These are phyloP conservation scores for Apaloderma vittatum DNA, from an alignment of 2,113 vertebrate species.

Conservation along the genomic window DNA sequence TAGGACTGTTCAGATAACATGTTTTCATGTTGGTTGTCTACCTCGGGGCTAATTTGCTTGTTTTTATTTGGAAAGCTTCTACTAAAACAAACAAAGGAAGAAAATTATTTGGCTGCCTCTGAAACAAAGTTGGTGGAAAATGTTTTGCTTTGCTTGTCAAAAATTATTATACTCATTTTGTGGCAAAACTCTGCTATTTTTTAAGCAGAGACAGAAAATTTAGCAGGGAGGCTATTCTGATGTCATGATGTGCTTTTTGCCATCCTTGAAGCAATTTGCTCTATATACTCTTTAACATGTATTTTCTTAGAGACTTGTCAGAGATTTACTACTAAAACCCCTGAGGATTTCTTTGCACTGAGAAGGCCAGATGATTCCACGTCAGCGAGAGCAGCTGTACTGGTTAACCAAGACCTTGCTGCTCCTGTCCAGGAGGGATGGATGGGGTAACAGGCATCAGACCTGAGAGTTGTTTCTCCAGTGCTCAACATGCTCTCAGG, in stretches of 20 bases:
- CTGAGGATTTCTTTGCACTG: neutral
- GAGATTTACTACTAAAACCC: neutral
- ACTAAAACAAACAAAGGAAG: neutral
- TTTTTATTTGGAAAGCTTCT: slow-evolving; percentile 33
- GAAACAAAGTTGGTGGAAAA: slow-evolving; percentile 25
- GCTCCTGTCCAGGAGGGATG: neutral
- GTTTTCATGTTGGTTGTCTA: neutral
- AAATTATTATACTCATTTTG: slow-evolving; percentile 14
- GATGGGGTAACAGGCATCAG: neutral
- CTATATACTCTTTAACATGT: neutral
- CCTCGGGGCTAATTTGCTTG: neutral
- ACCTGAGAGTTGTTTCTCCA: neutral
- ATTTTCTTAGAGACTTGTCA: neutral
- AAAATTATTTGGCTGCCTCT: neutral
- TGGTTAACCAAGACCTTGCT: neutral
- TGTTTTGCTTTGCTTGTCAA: slow-evolving; percentile 37
- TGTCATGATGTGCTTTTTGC: neutral
- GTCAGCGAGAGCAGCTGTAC: neutral
- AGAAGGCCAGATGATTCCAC: neutral
- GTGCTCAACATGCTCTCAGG: accelerated
- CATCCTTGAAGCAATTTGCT: neutral
- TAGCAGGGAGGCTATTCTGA: slow-evolving; percentile 1
- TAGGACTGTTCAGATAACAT: neutral
- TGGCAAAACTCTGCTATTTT: neutral
- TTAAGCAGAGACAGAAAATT: neutral